Evolutionary conservation across 1,140 invertebrate genomes (phyloP).

Genomic region (Tetramorium simillimum): DNA sequence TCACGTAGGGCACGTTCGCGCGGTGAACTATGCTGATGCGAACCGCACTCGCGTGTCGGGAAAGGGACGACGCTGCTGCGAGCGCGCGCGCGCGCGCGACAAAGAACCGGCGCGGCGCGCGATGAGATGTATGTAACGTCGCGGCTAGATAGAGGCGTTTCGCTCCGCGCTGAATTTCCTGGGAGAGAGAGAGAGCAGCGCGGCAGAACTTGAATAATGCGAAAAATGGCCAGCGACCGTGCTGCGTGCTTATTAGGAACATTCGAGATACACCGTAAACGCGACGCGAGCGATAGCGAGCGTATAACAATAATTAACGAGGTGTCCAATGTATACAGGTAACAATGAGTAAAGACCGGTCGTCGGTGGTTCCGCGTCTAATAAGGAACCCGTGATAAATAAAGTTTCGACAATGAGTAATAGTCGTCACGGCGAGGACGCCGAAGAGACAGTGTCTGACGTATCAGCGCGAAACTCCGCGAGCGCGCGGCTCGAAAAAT

Average conservation of each 20-base stretch:
- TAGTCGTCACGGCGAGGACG: slow-evolving; percentile 56
- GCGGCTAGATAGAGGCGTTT: slow-evolving; percentile 1
- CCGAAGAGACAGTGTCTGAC: not conserved
- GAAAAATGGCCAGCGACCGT: not conserved
- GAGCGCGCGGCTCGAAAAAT: slow-evolving; percentile 47
- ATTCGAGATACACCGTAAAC: not conserved
- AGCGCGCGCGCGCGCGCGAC: too few species aligned
- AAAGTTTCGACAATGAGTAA: slow-evolving; percentile 65
- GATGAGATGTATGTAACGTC: not conserved
- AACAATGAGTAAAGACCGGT: not conserved
- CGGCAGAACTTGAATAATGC: not conserved
- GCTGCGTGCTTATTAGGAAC: not conserved
- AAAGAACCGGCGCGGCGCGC: slow-evolving; percentile 11
- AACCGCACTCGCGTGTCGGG: not conserved
- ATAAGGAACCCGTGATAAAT: not conserved
- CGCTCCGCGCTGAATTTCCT: not conserved
- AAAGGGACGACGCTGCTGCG: not conserved
- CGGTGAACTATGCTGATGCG: slow-evolving; percentile 30
- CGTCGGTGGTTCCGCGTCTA: not conserved
- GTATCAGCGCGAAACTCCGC: slow-evolving; percentile 28
- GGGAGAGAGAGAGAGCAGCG: not conserved
- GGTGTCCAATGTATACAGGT: not conserved
- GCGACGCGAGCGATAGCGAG: not conserved
- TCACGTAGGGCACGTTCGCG: slow-evolving; percentile 65
- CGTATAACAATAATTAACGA: not conserved